Evolutionary conservation across 2,888 invertebrate genomes (phyloP), one percentile per base, ranked within the genome.

Genomic region (Pyralis farinalis): DNA sequence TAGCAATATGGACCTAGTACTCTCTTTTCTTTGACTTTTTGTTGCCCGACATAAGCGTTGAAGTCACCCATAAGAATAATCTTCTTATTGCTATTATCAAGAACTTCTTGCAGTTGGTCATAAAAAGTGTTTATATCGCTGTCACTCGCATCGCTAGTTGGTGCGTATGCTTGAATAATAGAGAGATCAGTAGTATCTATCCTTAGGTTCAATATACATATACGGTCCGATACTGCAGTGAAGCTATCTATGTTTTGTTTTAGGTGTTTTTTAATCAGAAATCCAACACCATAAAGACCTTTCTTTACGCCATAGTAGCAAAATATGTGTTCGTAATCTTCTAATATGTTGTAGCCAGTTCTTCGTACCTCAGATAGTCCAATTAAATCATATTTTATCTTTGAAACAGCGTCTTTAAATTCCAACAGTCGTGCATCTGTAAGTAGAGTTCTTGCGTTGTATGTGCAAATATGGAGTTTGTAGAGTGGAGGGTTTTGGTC

Each of bases 401-500:
- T 28, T 33, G 10, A 20, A 1, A 49, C n/a, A 11, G 44, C 45
- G 28, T 43, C 28, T 10, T 10, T 34, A 1, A 55, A 22, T 40
- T 51, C 47, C 7, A 44, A 11, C 33, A 52, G n/a, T 7, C 42
- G 46, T 32, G 44, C 49, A 11, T 52, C 35, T 34, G 51, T 12
- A 1, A 43, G 49, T 5, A 55, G 25, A 1, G 55, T 44, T 37
- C 41, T 46, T 7, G 49, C 49, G 29, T 58, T 61, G 25, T 55
- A 57, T 11, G 46, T 44, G 30, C 29, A 3, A 9, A 43, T 31
- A 27, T 40, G 40, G n/a, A 37, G 9, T n/a, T 28, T 35, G 3
- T 34, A 1, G 33, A 3, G 29, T 47, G 40, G 52, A 53, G 50
- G 54, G 53, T 55, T 48, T 25, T 47, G 48, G 57, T 51, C 51